Conservation (phyloP, 1,140 invertebrate species). For the Brachystomella parvula region DNA sequence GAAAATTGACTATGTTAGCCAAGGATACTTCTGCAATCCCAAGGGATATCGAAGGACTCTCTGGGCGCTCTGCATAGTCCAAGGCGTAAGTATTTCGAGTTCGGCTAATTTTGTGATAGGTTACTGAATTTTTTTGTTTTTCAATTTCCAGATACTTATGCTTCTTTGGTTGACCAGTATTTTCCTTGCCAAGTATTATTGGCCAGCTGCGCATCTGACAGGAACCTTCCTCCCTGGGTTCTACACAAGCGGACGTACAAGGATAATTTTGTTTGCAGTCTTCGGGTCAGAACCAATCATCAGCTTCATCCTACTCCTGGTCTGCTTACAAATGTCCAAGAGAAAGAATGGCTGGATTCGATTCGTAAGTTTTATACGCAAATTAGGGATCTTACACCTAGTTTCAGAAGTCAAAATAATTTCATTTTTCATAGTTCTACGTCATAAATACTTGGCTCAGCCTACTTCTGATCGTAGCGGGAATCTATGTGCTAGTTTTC, state of each 20-base stretch:
- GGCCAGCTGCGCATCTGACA: neutral
- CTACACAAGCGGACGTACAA: neutral
- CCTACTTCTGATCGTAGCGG: neutral
- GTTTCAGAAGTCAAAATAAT: too few relatives aligned
- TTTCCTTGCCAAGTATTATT: neutral
- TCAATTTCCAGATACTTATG: neutral
- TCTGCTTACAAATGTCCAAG: neutral
- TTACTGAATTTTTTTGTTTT: too few relatives aligned
- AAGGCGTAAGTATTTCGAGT: neutral
- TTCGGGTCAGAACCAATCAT: neutral
- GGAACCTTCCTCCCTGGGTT: neutral
- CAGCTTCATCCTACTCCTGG: neutral
- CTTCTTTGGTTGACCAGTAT: neutral
- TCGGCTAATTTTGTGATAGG: too few relatives aligned
- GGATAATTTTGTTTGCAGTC: neutral
- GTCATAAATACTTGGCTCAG: neutral
- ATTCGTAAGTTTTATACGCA: neutral
- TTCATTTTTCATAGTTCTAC: neutral
- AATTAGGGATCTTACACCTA: neutral
- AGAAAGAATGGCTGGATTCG: neutral
- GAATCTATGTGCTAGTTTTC: neutral
- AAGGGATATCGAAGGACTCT: neutral
- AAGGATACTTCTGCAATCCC: neutral
- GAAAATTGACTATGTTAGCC: neutral
- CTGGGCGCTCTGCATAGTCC: neutral